A percentile compares a stretch with the other conserved stretches of the same genome.
Conservation (phyloP, 2,888 invertebrate genomes). For the Coelinius sp. region DNA sequence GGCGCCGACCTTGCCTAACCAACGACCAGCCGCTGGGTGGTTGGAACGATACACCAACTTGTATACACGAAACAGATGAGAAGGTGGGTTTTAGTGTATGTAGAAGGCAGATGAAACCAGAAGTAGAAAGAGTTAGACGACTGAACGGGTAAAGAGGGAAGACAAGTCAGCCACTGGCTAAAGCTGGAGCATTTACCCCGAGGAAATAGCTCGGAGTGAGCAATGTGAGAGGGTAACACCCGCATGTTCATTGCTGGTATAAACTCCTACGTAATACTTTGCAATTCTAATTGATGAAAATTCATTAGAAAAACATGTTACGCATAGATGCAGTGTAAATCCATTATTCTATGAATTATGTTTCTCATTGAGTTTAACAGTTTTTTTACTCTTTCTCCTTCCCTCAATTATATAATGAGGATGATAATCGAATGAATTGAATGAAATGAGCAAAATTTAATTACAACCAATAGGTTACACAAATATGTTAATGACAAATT, state of each 20-base stretch:
- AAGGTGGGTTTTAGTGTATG: not conserved
- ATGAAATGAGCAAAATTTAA: too few species aligned
- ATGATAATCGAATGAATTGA: too few species aligned
- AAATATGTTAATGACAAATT: too few species aligned
- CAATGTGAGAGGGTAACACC: conserved; percentile 15
- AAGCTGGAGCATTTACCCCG: conserved; percentile 7
- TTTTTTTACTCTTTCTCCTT: too few species aligned
- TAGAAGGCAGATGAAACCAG: conserved; percentile 1
- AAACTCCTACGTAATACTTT: conserved; percentile 26
- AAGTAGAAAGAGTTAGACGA: not conserved
- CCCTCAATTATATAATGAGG: too few species aligned
- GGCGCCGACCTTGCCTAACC: conserved; percentile 38
- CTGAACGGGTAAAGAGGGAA: not conserved
- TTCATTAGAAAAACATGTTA: conserved; percentile 27
- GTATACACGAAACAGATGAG: not conserved
- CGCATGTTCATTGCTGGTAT: conserved; percentile 13
- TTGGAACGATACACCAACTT: conserved; percentile 16
- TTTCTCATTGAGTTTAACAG: not conserved
- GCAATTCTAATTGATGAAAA: conserved; percentile 34
- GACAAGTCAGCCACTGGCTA: not conserved
- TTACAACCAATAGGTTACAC: too few species aligned
- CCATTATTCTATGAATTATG: not conserved
- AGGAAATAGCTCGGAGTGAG: not conserved
- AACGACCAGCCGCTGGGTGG: conserved; percentile 27
- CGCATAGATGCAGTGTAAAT: not conserved